phyloP scores from a whole-genome alignment of 2,888 invertebrate genomes.

The Folsomia manolachei region DNA sequence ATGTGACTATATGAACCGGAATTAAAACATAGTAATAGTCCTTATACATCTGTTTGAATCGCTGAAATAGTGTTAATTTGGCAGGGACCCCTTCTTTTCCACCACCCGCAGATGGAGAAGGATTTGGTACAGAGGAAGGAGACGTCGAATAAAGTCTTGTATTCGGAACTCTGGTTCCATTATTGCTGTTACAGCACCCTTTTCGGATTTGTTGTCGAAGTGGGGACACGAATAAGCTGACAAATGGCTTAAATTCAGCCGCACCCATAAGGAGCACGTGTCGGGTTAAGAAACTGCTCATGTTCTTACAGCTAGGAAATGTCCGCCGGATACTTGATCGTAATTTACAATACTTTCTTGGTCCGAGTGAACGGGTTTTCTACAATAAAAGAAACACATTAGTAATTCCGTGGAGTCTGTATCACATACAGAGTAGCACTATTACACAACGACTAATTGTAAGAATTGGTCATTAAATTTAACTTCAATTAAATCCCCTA shows the following conservation, averaged over 20 bases:
- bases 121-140: conserved; percentile 12
- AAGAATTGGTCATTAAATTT: no score
- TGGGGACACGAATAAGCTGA: not conserved
- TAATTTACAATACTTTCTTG: no score
- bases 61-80: conserved; percentile 68
- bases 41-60: conserved; percentile 86
- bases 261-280: not conserved
- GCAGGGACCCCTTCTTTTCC: conserved; percentile 38
- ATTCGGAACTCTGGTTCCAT: not conserved
- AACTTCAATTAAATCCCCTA: no score
- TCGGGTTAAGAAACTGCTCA: not conserved
- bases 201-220: not conserved
- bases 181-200: not conserved
- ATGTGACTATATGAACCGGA: conserved; percentile 88
- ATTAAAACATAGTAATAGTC: conserved; percentile 94
- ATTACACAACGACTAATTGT: not conserved
- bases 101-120: not conserved
- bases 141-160: not conserved
- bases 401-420: no score
- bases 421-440: not conserved
- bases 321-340: no score
- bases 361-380: no score
- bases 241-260: not conserved
- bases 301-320: no score
- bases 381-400: no score